A percentile compares a stretch with the other conserved stretches of the same genome.
Conservation (phyloP, 2,888 invertebrate genomes). For the Andrena camellia region DNA sequence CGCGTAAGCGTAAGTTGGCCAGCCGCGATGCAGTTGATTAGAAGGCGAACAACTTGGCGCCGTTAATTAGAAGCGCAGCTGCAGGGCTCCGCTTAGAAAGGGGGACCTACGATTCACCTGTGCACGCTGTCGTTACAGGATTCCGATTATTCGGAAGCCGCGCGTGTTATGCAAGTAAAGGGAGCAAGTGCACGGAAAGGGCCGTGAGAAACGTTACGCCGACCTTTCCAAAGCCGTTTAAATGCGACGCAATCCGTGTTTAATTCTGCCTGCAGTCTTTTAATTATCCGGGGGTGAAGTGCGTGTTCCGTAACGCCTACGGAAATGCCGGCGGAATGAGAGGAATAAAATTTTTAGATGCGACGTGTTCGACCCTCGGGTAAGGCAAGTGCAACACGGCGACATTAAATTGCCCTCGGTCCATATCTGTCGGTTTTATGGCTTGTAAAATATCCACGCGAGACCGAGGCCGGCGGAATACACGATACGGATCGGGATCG, state of each 20-base stretch:
- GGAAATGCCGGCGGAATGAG: background rate
- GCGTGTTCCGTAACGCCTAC: conserved; percentile 13
- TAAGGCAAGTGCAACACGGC: conserved; percentile 57
- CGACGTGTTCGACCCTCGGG: background rate
- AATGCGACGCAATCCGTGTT: conserved; percentile 15
- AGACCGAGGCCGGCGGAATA: conserved; percentile 4
- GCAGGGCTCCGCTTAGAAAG: conserved; percentile 27
- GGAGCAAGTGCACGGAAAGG: conserved; percentile 43
- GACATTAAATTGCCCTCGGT: conserved; percentile 45
- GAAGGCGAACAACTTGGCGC: background rate
- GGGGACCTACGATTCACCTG: conserved; percentile 63
- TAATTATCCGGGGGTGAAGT: conserved; percentile 4
- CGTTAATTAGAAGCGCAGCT: conserved; percentile 38
- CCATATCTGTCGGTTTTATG: conserved; percentile 66
- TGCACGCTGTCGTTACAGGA: conserved; percentile 49
- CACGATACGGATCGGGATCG: conserved; percentile 41
- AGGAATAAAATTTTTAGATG: background rate
- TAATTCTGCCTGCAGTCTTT: background rate
- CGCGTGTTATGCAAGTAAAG: background rate
- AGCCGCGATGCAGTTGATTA: conserved; percentile 9
- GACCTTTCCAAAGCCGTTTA: conserved; percentile 19
- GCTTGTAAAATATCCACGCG: conserved; percentile 60
- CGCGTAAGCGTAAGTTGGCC: background rate
- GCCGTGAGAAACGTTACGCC: conserved; percentile 5
- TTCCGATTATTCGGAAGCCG: conserved; percentile 6